Evolutionary conservation across 2,888 invertebrate genomes (phyloP).

Genomic region (Agrilus cyanescens): DNA sequence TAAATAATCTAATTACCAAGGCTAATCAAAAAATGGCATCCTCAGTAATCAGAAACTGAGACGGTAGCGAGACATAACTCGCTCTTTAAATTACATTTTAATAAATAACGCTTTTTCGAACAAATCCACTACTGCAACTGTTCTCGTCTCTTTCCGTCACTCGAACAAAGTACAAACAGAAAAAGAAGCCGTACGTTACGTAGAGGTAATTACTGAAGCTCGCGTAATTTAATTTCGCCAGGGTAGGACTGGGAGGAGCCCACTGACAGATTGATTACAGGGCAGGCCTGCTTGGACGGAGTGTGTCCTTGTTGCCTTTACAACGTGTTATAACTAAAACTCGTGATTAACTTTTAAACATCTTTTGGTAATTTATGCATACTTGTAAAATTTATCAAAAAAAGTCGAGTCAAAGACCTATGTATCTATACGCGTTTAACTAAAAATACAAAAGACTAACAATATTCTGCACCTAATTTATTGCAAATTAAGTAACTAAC

Average conservation of each 20-base stretch:
- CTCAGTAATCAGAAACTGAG: conserved; percentile 26
- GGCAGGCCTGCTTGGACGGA: conserved; percentile 22
- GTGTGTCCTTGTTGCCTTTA: conserved; percentile 22
- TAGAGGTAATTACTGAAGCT: conserved; percentile 26
- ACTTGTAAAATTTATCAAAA: no score
- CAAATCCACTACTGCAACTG: not conserved
- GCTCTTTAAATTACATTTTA: conserved; percentile 19
- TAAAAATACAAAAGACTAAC: no score
- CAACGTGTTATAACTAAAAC: conserved; percentile 25
- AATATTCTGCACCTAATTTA: no score
- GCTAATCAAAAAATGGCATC: conserved; percentile 28
- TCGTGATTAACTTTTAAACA: conserved; percentile 1
- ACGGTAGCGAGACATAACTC: conserved; percentile 30
- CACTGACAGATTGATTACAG: conserved; percentile 37
- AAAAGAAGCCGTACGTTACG: conserved; percentile 20
- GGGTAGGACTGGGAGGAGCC: conserved; percentile 36
- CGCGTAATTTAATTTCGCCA: conserved; percentile 38
- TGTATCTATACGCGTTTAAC: no score
- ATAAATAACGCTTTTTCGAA: conserved; percentile 2
- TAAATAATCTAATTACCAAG: conserved; percentile 33
- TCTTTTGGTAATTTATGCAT: no score
- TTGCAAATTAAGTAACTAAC: no score
- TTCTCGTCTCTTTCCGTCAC: conserved; percentile 6
- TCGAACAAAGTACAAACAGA: conserved; percentile 5
- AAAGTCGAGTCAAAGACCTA: no score